These are phyloP conservation scores for Batillaria attramentaria DNA, from an alignment of 1,140 invertebrate genomes.

Conservation along the genomic window DNA sequence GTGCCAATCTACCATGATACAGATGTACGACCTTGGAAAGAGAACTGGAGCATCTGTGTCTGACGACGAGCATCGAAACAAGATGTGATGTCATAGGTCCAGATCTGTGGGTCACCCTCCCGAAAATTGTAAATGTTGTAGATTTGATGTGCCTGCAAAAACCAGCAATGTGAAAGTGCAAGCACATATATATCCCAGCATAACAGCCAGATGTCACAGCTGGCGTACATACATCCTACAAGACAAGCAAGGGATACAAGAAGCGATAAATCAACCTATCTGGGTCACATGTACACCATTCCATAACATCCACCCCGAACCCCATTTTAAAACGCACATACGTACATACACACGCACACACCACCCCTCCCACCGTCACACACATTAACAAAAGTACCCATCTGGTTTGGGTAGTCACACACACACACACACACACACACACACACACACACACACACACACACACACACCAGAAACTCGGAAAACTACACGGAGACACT, in stretches of 20 bases:
- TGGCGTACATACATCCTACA: neutral
- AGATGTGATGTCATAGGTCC: constrained; percentile 54
- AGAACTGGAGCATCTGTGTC: neutral
- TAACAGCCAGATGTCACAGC: neutral
- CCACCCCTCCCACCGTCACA: neutral
- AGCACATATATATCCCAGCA: neutral
- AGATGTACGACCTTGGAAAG: constrained; percentile 23
- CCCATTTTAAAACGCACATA: no score
- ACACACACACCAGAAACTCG: no score
- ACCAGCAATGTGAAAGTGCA: no score
- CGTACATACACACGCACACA: neutral
- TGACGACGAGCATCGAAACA: constrained; percentile 46
- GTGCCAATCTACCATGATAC: no score
- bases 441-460: neutral
- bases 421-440: neutral
- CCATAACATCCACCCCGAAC: no score
- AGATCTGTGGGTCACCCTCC: constrained; percentile 47
- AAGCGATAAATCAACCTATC: no score
- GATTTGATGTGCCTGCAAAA: constrained; percentile 42
- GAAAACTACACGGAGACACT: neutral
- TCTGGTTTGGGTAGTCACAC: no score
- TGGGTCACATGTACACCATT: no score
- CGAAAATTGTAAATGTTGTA: constrained; percentile 59
- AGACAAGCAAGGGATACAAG: no score
- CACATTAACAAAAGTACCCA: neutral